Conservation (phyloP, 2,888 invertebrate genomes). For the Cordilura impudica region DNA sequence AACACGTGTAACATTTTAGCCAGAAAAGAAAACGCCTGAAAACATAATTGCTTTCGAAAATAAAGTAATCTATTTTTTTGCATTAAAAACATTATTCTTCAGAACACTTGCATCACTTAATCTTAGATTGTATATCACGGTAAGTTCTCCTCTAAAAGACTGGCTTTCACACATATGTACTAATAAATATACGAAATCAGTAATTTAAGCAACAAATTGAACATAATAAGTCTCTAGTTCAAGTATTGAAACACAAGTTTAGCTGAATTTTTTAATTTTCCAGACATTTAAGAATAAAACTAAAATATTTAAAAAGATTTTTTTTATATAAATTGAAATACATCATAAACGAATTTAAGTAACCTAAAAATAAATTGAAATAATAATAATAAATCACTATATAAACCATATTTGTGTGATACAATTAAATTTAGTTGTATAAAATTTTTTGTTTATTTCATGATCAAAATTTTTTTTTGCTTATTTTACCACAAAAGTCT, state of each 20-base stretch:
- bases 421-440: conserved; percentile 7
- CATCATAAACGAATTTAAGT: conserved; percentile 49
- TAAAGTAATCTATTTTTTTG: no score
- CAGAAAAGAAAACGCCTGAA: no score
- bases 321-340: conserved; percentile 13
- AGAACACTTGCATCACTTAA: no score
- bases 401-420: conserved; percentile 46
- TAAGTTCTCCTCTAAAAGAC: no score
- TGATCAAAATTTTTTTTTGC: background rate
- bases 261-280: conserved; percentile 34
- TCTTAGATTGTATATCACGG: no score
- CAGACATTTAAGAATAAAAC: background rate
- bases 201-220: no score
- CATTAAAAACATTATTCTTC: no score
- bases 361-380: background rate
- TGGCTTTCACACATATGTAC: no score
- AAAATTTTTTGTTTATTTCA: background rate
- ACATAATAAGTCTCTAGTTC: background rate
- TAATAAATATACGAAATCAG: no score
- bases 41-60: no score
- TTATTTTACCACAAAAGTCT: conserved; percentile 33
- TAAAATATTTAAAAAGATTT: conserved; percentile 36
- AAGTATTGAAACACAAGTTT: background rate
- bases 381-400: conserved; percentile 9
- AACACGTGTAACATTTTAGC: no score